Conservation (phyloP, 2,888 invertebrate species). For the Invenusta paracnida region DNA sequence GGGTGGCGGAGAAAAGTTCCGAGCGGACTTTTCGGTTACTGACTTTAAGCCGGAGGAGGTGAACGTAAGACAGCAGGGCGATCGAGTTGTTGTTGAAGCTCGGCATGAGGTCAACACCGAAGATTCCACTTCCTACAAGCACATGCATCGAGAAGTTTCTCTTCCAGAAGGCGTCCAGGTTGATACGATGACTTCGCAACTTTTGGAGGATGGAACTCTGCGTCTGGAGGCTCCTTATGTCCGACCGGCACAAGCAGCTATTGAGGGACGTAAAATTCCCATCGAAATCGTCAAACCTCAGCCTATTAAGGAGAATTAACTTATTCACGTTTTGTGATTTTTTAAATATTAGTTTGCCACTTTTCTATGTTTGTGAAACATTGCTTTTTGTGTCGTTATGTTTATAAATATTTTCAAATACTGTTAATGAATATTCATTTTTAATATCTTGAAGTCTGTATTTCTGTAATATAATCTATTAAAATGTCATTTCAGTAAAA, state of each 20-base stretch:
- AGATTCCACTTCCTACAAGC: background rate
- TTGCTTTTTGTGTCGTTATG: no score
- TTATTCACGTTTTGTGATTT: no score
- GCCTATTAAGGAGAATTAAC: constrained; percentile 5
- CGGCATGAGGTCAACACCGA: background rate
- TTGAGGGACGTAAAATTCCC: background rate
- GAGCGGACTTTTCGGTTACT: background rate
- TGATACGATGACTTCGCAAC: background rate
- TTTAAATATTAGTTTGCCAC: no score
- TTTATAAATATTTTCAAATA: no score
- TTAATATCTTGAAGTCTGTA: no score
- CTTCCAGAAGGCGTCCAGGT: background rate
- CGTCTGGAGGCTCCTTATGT: background rate
- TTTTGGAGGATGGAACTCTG: background rate
- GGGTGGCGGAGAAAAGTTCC: background rate
- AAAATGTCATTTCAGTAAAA: no score
- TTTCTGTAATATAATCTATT: no score
- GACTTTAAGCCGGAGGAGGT: constrained; percentile 5
- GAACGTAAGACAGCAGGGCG: background rate
- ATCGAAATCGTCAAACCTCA: background rate
- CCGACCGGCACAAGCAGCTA: constrained; percentile 34
- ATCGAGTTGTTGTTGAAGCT: constrained; percentile 7
- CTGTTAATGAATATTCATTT: no score
- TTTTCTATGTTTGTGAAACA: no score
- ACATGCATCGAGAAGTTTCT: background rate